Evolutionary conservation across 2,113 vertebrate species (phyloP).

Genomic region (Pelobates fuscus): DNA sequence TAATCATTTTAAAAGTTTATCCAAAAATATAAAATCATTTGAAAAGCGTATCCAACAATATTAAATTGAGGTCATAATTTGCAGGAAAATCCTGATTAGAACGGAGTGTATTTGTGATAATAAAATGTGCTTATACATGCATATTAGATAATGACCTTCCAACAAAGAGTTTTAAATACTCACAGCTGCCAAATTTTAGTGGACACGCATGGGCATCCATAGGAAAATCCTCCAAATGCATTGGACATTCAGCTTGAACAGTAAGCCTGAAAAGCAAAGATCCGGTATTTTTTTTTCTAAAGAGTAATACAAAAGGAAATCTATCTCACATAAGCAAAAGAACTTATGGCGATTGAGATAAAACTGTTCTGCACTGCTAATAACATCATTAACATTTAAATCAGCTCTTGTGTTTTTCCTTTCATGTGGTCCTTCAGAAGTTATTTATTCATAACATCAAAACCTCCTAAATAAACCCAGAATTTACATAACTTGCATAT

Average conservation of each 20-base stretch:
- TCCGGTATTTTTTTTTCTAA: conserved; percentile 3
- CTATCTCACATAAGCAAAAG: conserved; percentile 40
- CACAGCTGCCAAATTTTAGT: conserved; percentile 98
- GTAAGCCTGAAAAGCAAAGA: conserved; percentile 85
- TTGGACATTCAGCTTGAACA: conserved; percentile 97
- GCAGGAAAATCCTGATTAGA: too few relatives aligned
- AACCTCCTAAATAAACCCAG: conserved; percentile 43
- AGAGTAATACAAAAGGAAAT: conserved; percentile 30
- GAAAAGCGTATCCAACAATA: too few relatives aligned
- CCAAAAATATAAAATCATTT: too few relatives aligned
- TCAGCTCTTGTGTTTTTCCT: conserved; percentile 42
- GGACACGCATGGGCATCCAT: conserved; percentile 98
- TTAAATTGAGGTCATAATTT: too few relatives aligned
- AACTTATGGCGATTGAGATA: conserved; percentile 44
- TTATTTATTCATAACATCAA: conserved; percentile 49
- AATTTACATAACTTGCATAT: conserved; percentile 27
- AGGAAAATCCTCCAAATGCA: conserved; percentile 98
- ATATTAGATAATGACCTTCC: conserved; percentile 33
- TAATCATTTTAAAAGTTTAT: too few relatives aligned
- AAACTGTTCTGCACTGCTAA: conserved; percentile 49
- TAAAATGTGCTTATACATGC: conserved; percentile 4
- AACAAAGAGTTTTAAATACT: conserved; percentile 68
- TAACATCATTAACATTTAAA: conserved; percentile 54
- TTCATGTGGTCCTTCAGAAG: conserved; percentile 53
- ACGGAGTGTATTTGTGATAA: too few relatives aligned